Evolutionary conservation across 2,888 invertebrate species (phyloP).

Genomic region (Patella ulyssiponensis): DNA sequence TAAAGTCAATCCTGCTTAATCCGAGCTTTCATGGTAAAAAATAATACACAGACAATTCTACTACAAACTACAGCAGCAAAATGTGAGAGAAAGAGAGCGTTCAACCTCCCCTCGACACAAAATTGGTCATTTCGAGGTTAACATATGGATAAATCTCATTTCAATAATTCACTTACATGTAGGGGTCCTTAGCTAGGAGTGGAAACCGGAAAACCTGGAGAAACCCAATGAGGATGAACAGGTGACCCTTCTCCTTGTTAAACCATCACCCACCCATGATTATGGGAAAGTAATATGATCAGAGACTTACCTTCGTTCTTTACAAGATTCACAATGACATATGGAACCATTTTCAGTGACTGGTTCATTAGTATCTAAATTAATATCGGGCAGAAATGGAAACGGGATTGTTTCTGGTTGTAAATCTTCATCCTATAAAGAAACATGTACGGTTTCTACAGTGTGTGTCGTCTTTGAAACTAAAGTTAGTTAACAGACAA

Average conservation of each 20-base stretch:
- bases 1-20: too few relatives aligned
- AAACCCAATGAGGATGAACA: slow-evolving; percentile 7
- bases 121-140: too few relatives aligned
- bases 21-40: too few relatives aligned
- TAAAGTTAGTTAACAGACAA: too few relatives aligned
- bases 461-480: too few relatives aligned
- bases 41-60: too few relatives aligned
- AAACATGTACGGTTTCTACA: not conserved
- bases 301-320: slow-evolving; percentile 57
- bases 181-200: too few relatives aligned
- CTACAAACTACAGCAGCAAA: slow-evolving; percentile 8
- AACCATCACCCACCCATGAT: not conserved
- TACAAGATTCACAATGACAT: slow-evolving; percentile 68
- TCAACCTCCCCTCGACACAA: too few relatives aligned
- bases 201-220: too few relatives aligned
- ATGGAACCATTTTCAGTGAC: slow-evolving; percentile 52
- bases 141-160: too few relatives aligned
- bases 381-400: slow-evolving; percentile 57
- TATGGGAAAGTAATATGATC: not conserved
- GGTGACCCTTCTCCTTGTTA: too few relatives aligned
- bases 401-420: slow-evolving; percentile 43
- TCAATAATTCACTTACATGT: too few relatives aligned
- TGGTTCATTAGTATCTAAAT: slow-evolving; percentile 50
- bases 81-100: not conserved
- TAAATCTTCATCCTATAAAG: slow-evolving; percentile 41